Evolutionary conservation across 2,888 invertebrate genomes (phyloP).

Genomic region (Drosophila ustulata): DNA sequence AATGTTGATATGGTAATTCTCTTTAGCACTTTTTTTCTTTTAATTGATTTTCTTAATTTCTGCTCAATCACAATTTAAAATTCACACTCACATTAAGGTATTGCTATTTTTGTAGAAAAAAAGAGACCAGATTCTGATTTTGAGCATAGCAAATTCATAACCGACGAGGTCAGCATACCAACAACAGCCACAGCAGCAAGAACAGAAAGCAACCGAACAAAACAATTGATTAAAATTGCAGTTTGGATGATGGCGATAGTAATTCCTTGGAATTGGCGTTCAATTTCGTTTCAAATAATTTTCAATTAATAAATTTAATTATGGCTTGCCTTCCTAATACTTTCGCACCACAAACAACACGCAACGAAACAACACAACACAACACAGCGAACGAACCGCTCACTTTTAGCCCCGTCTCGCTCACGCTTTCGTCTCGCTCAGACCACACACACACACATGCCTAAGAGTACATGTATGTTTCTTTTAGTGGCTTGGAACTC

Average conservation of each 20-base stretch:
- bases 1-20: constrained; percentile 41
- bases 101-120: constrained; percentile 54
- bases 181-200: constrained; percentile 25
- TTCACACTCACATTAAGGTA: constrained; percentile 21
- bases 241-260: constrained; percentile 8
- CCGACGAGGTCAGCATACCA: constrained; percentile 61
- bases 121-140: constrained; percentile 34
- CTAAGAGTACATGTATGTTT: constrained; percentile 14
- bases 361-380: constrained; percentile 30
- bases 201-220: constrained; percentile 12
- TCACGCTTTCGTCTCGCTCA: constrained; percentile 22
- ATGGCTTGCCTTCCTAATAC: constrained; percentile 39
- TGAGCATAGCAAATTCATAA: constrained; percentile 58
- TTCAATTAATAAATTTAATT: constrained; percentile 57
- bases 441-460: constrained; percentile 16
- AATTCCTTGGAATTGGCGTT: constrained; percentile 32
- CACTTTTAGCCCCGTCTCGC: constrained; percentile 54
- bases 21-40: constrained; percentile 22
- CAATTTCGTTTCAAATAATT: constrained; percentile 38
- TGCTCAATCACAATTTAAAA: constrained; percentile 29
- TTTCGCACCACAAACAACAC: constrained; percentile 54
- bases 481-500: constrained; percentile 34
- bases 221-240: constrained; percentile 19
- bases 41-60: constrained; percentile 13
- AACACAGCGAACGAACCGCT: constrained; percentile 46